Percentiles rank a stretch among this genome's conserved stretches.
These are phyloP conservation scores for Lottia gigantea DNA, from an alignment of 2,888 invertebrate genomes.

Conservation along the genomic window DNA sequence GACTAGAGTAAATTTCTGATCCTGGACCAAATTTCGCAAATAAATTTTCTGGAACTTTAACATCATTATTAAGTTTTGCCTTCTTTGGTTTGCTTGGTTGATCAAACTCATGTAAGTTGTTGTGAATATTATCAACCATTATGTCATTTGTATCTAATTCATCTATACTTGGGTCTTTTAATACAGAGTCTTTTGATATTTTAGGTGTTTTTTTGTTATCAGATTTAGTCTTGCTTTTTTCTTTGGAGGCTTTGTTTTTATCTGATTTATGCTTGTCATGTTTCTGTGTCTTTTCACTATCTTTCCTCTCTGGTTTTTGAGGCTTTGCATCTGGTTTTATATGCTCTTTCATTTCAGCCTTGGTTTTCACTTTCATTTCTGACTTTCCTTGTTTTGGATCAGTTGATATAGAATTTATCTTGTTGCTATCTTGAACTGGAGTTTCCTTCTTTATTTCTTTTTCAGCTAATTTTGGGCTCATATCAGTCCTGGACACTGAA, in stretches of 20 bases:
- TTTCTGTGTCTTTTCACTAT: slow-evolving; percentile 12
- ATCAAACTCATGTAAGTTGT: not conserved
- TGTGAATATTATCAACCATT: not conserved
- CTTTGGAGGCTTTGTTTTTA: slow-evolving; percentile 3
- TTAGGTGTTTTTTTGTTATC: not conserved
- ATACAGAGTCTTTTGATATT: slow-evolving; percentile 7
- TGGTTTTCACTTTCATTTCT: slow-evolving; percentile 10
- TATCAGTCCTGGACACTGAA: not conserved
- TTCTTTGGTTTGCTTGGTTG: slow-evolving; percentile 20
- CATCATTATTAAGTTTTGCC: slow-evolving; percentile 18
- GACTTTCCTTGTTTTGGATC: not conserved
- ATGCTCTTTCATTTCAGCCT: slow-evolving; percentile 9
- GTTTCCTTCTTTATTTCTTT: not conserved
- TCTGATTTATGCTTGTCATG: slow-evolving; percentile 8
- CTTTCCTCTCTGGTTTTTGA: slow-evolving; percentile 16
- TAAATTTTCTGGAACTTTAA: slow-evolving; percentile 19
- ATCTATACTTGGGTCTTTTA: not conserved
- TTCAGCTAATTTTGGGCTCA: not conserved
- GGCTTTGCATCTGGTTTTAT: not conserved
- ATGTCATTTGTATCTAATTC: not conserved
- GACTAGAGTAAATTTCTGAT: slow-evolving; percentile 17
- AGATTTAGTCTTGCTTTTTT: slow-evolving; percentile 5
- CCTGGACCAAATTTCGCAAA: slow-evolving; percentile 14
- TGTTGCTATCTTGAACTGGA: not conserved
- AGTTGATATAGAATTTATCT: not conserved